Evolutionary conservation across 2,113 vertebrate genomes (phyloP).

Genomic region (Climacteris rufus): DNA sequence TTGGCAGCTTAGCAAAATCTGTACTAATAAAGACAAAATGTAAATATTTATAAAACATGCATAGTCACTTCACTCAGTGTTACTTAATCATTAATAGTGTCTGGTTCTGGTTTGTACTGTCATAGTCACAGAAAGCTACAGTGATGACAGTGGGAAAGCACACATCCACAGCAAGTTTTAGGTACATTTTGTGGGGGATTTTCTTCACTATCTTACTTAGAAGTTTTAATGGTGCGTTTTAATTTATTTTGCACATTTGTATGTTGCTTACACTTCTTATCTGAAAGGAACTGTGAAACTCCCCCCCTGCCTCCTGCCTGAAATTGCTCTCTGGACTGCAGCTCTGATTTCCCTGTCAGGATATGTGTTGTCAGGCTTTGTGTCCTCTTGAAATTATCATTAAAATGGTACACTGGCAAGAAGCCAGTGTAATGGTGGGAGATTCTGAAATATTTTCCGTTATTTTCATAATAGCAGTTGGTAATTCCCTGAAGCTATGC

Average conservation of each 20-base stretch:
- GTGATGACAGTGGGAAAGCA: background rate
- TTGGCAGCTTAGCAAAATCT: background rate
- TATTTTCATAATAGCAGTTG: background rate
- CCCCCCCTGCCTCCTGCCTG: slow-evolving; percentile 15
- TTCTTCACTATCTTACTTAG: background rate
- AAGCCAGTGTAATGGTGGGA: background rate
- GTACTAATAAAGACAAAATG: background rate
- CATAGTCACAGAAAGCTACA: background rate
- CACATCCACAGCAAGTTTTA: background rate
- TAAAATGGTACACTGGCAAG: background rate
- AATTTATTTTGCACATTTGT: background rate
- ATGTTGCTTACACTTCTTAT: background rate
- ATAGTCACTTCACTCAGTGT: background rate
- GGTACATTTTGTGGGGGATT: background rate
- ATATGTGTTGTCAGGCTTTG: background rate
- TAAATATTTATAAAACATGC: background rate
- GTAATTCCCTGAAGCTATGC: slow-evolving; percentile 12
- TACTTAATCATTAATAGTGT: background rate
- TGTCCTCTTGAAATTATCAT: background rate
- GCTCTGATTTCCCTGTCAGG: background rate
- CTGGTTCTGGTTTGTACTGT: background rate
- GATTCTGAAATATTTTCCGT: slow-evolving; percentile 19
- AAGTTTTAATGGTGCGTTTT: background rate
- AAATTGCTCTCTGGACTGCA: background rate
- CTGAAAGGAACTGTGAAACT: slow-evolving; percentile 10